A percentile compares a stretch with the other conserved stretches of the same genome.
These are phyloP conservation scores for Busseola fusca DNA, from an alignment of 2,888 invertebrate species.

Conservation along the genomic window DNA sequence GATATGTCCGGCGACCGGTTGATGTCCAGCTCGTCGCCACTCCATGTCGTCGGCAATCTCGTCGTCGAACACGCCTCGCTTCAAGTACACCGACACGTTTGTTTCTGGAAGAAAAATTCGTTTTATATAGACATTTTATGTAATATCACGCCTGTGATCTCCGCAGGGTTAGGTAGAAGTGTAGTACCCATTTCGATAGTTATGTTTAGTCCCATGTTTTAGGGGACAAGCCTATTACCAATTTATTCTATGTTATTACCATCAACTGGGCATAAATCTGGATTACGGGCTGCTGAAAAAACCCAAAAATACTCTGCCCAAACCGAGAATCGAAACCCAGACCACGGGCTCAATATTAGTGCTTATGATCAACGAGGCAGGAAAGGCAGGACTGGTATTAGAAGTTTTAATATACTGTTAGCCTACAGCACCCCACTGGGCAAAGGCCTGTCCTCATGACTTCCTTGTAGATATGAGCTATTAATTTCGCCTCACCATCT, in stretches of 20 bases:
- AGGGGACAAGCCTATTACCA: not conserved
- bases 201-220: not conserved
- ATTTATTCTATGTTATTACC: not conserved
- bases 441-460: too few relatives aligned
- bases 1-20: conserved; percentile 65
- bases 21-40: conserved; percentile 71
- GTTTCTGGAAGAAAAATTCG: conserved; percentile 72
- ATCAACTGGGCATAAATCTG: not conserved
- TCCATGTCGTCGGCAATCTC: conserved; percentile 73
- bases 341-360: not conserved
- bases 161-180: not conserved
- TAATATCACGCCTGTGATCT: not conserved
- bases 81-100: conserved; percentile 81
- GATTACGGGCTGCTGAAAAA: not conserved
- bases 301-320: not conserved
- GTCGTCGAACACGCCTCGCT: conserved; percentile 83
- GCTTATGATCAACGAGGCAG: not conserved
- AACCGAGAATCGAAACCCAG: not conserved
- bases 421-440: not conserved
- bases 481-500: not conserved
- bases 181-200: not conserved
- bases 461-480: not conserved
- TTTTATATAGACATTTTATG: not conserved
- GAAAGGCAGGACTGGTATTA: not conserved
- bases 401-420: not conserved